These are phyloP conservation scores for Philotrypesis tridentata DNA, from an alignment of 1,140 invertebrate genomes.

Conservation along the genomic window DNA sequence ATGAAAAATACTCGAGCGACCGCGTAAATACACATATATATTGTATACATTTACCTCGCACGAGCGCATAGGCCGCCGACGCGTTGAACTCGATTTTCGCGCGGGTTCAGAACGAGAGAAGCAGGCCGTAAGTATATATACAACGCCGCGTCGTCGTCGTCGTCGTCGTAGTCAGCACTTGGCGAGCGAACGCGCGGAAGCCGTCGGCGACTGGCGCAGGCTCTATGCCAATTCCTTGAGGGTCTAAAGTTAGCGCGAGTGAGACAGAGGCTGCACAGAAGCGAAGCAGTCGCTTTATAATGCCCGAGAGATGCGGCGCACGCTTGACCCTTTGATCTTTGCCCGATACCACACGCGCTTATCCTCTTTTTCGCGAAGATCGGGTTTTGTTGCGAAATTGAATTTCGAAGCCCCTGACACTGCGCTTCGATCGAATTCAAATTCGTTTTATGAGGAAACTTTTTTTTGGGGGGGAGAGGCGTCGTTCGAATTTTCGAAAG, in stretches of 20 bases:
- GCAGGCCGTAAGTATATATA: not conserved
- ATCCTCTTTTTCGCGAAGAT: too few relatives aligned
- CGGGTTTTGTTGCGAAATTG: too few relatives aligned
- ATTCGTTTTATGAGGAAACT: too few relatives aligned
- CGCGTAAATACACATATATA: too few relatives aligned
- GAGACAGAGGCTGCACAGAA: not conserved
- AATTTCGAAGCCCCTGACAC: too few relatives aligned
- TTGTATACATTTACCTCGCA: too few relatives aligned
- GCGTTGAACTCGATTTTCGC: slow-evolving; percentile 25
- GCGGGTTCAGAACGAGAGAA: slow-evolving; percentile 7
- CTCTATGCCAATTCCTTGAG: slow-evolving; percentile 1
- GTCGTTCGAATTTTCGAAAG: too few relatives aligned
- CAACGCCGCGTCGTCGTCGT: too few relatives aligned
- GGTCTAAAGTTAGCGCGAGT: slow-evolving; percentile 55
- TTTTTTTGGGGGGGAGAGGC: too few relatives aligned
- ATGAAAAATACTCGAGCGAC: too few relatives aligned
- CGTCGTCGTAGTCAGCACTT: not conserved
- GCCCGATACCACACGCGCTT: too few relatives aligned
- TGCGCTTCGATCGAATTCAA: too few relatives aligned
- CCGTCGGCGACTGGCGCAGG: not conserved
- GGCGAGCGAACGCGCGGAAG: not conserved
- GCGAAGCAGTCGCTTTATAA: not conserved
- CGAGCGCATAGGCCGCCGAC: not conserved
- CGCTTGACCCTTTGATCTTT: not conserved
- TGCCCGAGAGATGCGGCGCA: not conserved